These are phyloP conservation scores for Todiramphus saurophagus DNA, from an alignment of 2,113 vertebrate species.

Conservation along the genomic window DNA sequence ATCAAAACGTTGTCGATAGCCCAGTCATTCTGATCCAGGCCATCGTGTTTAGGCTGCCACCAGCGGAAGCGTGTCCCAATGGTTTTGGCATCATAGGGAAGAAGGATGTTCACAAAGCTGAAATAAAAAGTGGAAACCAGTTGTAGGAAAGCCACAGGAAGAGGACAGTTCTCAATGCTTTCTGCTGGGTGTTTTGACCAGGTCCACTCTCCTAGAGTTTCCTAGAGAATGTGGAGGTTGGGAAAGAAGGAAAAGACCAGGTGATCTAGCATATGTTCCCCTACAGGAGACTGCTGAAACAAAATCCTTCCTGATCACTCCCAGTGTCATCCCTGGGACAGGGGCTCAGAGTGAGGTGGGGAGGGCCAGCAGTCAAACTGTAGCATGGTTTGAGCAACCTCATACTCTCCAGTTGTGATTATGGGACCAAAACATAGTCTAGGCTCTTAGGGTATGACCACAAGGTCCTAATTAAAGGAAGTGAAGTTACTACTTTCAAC, in stretches of 20 bases:
- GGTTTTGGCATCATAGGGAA: slow-evolving; percentile 87
- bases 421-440: not conserved
- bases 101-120: slow-evolving; percentile 96
- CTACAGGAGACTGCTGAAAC: not conserved
- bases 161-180: not conserved
- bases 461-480: not conserved
- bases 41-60: slow-evolving; percentile 97
- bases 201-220: not conserved
- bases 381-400: not conserved
- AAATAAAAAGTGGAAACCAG: not conserved
- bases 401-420: not conserved
- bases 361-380: not conserved
- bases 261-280: not conserved
- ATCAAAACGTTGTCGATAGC: slow-evolving; percentile 95
- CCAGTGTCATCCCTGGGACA: not conserved
- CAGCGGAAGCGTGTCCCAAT: slow-evolving; percentile 92
- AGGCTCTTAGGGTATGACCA: not conserved
- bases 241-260: not conserved
- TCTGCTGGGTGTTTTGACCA: not conserved
- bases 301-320: not conserved
- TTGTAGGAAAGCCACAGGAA: not conserved
- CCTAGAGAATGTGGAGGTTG: not conserved
- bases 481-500: not conserved
- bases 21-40: slow-evolving; percentile 93
- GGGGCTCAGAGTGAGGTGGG: not conserved